Evolutionary conservation across 2,113 vertebrate genomes (phyloP).

Genomic region (Thermophis baileyi): DNA sequence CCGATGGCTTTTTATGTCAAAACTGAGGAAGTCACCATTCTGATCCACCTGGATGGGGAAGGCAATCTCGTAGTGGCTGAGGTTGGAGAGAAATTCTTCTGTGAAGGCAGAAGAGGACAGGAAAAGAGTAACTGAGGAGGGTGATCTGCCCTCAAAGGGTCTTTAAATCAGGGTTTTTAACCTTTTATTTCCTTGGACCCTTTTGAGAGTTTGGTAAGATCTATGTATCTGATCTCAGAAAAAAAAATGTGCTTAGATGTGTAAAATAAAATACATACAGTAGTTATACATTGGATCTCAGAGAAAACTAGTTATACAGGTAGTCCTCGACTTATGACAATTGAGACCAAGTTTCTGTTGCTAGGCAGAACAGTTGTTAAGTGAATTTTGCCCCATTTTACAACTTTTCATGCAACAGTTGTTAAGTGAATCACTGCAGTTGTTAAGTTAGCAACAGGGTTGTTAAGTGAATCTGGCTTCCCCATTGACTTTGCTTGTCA

Average conservation of each 20-base stretch:
- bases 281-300: not conserved
- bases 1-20: slow-evolving; percentile 59
- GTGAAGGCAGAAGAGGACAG: not conserved
- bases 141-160: not conserved
- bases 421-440: not conserved
- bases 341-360: not conserved
- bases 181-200: not conserved
- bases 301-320: not conserved
- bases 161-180: not conserved
- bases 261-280: not conserved
- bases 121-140: not conserved
- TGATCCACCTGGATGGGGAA: slow-evolving; percentile 90
- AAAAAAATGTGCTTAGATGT: not conserved
- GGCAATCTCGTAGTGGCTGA: slow-evolving; percentile 93
- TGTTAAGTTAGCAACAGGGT: not conserved
- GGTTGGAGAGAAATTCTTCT: slow-evolving; percentile 93
- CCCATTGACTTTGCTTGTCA: not conserved
- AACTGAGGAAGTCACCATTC: slow-evolving; percentile 78
- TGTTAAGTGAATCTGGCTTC: not conserved
- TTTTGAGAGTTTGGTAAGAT: not conserved
- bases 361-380: not conserved
- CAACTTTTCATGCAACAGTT: not conserved
- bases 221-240: not conserved
- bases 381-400: not conserved
- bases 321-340: not conserved